Base-by-base conservation (phyloP, 2,113 vertebrate genomes). In the Lophura nycthemera region DNA sequence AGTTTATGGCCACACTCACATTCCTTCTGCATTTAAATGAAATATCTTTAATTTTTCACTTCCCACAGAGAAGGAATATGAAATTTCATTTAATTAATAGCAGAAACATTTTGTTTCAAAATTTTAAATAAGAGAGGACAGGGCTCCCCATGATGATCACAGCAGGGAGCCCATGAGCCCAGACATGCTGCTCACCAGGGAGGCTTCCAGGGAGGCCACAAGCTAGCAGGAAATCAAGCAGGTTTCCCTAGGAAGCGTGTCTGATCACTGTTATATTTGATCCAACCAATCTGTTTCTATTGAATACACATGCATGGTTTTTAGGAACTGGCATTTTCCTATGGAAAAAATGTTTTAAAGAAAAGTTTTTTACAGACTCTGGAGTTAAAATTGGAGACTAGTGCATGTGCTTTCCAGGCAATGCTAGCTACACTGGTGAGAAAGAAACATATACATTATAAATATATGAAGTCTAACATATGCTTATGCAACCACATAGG, bases 191-290 rank as follows among this genome's bases (percentile, higher is more conserved):
- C 79, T 89, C 72, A 73, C 71, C 71, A 82, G 92, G 85, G 94
- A 91, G 54, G 63, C 71, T 96, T 89, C 82, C 88, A 92, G 73
- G 83, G 92, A 92, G 81, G 73, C 83, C 79, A 57, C 8, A 69
- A 93, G 73, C 66, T 84, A 76, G 63, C 90, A 94, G 96, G 94
- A 96, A 96, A 93, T 74, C 83, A 93, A 73, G 70, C 88, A 88
- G 94, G 80, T 94, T 96, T 95, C 91, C 43, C 83, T 88, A 89
- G 95, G 89, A 93, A 93, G 24, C 71, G 66, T 92, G 90, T 87
- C 72, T 95, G 87, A 56, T 88, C 0, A 1, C 70, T 72, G 32
- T 76, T 92, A 87, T 43, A 61, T 82, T 78, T 43, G 48, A 82
- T 95, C 88, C 80, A 78, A 25, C 78, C 89, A 95, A 48, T 84